Evolutionary conservation across 2,797 vertebrate genomes (phyloP), one percentile per base, ranked within the genome.

Genomic region (Heliangelus exortis): DNA sequence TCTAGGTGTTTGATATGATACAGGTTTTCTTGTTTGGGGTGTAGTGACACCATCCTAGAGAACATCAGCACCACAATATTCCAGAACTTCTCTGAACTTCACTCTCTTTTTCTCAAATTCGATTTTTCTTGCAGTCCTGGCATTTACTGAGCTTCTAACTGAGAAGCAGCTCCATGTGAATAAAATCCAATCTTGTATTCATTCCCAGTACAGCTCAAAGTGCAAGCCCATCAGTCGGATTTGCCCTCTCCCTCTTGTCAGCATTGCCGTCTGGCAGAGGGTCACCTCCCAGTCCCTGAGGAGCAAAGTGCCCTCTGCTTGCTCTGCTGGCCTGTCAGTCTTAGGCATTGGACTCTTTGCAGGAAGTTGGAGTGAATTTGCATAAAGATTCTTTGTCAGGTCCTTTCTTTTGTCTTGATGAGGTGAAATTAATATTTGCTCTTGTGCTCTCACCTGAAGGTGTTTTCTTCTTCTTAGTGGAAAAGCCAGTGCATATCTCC

Each of bases 271-370:
- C 93, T 91, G 92, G 7, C 92, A 58, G 57, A 74, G 85, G 85
- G 81, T 86, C 90, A 95, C 85, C 80, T 89, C 77, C 43, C 25
- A 0, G 7, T 81, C 88, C 83, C 89, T 2, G 7, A 28, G 92
- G 90, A 90, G 68, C 65, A n/a, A 8, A 33, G 67, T 59, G 87
- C 39, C 85, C 94, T 89, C 86, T 80, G 13, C 12, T 15, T 58
- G 78, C 81, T 54, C 82, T 80, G 78, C 90, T 89, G 72, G 86
- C 61, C 93, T 94, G 84, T 89, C 96, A 66, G 10, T 48, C 28
- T 25, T 34, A 78, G 61, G 25, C 72, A 7, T 43, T 8, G 62
- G 31, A 4, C 54, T 62, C 41, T 81, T 65, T n/a, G 43, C 58
- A 66, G 28, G 11, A 68, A 39, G n/a, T 22, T 33, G 15, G 39